phyloP scores from a whole-genome alignment of 2,797 vertebrate genomes.

The Sparus aurata region DNA sequence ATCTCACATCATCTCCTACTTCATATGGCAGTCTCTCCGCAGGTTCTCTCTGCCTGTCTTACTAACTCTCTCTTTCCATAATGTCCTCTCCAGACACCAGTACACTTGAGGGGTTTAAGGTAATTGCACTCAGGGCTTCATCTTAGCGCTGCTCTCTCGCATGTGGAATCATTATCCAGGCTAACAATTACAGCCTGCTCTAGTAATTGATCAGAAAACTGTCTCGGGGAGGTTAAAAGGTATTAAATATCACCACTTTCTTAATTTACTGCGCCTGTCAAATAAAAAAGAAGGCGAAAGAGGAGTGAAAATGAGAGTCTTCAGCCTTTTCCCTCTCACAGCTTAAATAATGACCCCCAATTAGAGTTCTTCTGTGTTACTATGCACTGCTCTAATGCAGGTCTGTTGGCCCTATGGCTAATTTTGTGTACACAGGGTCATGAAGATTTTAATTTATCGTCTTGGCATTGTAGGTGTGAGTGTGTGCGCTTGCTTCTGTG shows the following conservation, averaged over 20 bases:
- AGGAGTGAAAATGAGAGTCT: slow-evolving; percentile 83
- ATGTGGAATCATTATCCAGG: slow-evolving; percentile 86
- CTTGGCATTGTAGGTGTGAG: slow-evolving; percentile 60
- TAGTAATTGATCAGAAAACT: slow-evolving; percentile 88
- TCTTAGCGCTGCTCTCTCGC: slow-evolving; percentile 81
- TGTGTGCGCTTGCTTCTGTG: background rate
- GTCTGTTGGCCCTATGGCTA: slow-evolving; percentile 82
- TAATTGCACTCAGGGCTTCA: slow-evolving; percentile 85
- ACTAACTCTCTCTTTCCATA: slow-evolving; percentile 70
- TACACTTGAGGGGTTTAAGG: slow-evolving; percentile 84
- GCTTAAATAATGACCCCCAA: slow-evolving; percentile 86
- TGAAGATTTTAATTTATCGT: slow-evolving; percentile 81
- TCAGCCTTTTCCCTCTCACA: slow-evolving; percentile 75
- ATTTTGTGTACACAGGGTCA: slow-evolving; percentile 86
- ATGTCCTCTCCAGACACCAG: slow-evolving; percentile 82
- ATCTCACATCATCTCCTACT: slow-evolving; percentile 59
- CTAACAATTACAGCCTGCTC: slow-evolving; percentile 87
- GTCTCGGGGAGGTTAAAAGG: slow-evolving; percentile 86
- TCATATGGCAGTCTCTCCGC: slow-evolving; percentile 49
- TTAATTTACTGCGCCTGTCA: slow-evolving; percentile 87
- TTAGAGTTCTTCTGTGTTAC: slow-evolving; percentile 82
- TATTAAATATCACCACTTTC: slow-evolving; percentile 88
- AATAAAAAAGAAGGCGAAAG: slow-evolving; percentile 78
- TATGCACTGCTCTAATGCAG: slow-evolving; percentile 80
- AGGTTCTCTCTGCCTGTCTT: slow-evolving; percentile 65